A percentile compares a stretch with the other conserved stretches of the same genome.
Conservation (phyloP, 2,113 vertebrate genomes). For the Phaethon lepturus region DNA sequence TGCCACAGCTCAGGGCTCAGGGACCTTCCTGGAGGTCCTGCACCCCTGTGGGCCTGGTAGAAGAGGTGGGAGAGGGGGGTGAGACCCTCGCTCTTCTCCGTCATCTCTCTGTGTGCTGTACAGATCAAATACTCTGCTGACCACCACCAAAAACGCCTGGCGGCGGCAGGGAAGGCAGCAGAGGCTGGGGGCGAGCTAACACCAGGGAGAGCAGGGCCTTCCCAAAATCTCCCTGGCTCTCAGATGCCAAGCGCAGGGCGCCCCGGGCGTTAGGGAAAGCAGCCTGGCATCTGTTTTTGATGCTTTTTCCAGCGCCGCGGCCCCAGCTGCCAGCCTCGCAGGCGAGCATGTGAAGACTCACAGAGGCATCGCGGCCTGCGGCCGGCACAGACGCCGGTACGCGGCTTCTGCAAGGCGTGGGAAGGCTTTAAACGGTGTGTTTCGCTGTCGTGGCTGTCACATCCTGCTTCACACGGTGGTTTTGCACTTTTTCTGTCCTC, state of each 20-base stretch:
- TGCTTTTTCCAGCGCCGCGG: rapidly evolving
- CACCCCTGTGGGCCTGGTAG: not conserved
- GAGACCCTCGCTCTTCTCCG: not conserved
- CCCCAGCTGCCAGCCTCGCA: not conserved
- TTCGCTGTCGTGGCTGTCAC: not conserved
- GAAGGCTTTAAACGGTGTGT: not conserved
- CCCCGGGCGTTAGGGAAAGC: not conserved
- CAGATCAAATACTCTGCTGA: not conserved
- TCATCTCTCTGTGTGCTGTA: not conserved
- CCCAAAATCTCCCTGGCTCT: not conserved
- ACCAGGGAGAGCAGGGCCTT: rapidly evolving
- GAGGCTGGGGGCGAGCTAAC: not conserved
- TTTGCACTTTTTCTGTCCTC: not conserved
- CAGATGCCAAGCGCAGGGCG: rapidly evolving
- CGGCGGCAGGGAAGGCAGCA: not conserved
- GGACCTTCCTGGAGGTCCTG: not conserved
- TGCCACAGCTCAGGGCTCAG: rapidly evolving
- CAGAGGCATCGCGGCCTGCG: rapidly evolving
- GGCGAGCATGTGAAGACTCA: rapidly evolving
- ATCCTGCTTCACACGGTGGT: not conserved
- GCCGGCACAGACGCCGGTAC: rapidly evolving
- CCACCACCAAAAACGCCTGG: rapidly evolving
- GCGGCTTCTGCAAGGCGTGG: not conserved
- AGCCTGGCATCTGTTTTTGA: not conserved
- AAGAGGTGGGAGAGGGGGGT: not conserved